Evolutionary conservation across 1,140 invertebrate genomes (phyloP).

Genomic region (Himalopsyche phryganea): DNA sequence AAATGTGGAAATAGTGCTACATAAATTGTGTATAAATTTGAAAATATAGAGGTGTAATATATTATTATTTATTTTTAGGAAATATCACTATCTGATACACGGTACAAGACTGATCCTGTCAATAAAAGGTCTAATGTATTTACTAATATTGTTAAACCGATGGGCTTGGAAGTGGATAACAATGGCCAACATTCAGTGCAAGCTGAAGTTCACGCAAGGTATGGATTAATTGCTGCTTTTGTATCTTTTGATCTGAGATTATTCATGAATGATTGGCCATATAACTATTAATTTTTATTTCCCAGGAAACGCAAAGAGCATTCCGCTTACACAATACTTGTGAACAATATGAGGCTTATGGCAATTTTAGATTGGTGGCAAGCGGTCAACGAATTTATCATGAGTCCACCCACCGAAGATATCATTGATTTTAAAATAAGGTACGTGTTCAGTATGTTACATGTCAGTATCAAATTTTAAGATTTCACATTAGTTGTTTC

Average conservation of each 20-base stretch:
- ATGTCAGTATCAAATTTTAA: no score
- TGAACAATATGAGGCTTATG: slow-evolving; percentile 95
- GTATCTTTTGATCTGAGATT: neutral
- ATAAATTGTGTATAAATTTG: no score
- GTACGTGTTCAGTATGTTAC: no score
- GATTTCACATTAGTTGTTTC: neutral
- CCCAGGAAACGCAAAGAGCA: slow-evolving; percentile 62
- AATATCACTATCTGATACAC: slow-evolving; percentile 81
- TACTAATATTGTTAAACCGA: slow-evolving; percentile 81
- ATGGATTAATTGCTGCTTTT: slow-evolving; percentile 11
- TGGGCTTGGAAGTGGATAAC: slow-evolving; percentile 45
- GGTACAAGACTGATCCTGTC: slow-evolving; percentile 65
- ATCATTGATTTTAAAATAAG: slow-evolving; percentile 17
- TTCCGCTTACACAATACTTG: slow-evolving; percentile 82
- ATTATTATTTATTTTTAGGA: slow-evolving; percentile 50
- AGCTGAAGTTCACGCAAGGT: slow-evolving; percentile 78
- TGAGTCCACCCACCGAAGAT: slow-evolving; percentile 41
- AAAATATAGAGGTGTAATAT: no score
- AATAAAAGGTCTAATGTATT: slow-evolving; percentile 82
- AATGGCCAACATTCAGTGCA: slow-evolving; percentile 65
- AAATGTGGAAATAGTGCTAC: no score
- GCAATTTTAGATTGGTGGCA: slow-evolving; percentile 93
- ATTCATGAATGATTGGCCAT: neutral
- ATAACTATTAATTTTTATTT: slow-evolving; percentile 1
- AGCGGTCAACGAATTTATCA: slow-evolving; percentile 76